These are phyloP conservation scores for Ichneumoninae sp. DNA, from an alignment of 2,888 invertebrate genomes.

Conservation along the genomic window DNA sequence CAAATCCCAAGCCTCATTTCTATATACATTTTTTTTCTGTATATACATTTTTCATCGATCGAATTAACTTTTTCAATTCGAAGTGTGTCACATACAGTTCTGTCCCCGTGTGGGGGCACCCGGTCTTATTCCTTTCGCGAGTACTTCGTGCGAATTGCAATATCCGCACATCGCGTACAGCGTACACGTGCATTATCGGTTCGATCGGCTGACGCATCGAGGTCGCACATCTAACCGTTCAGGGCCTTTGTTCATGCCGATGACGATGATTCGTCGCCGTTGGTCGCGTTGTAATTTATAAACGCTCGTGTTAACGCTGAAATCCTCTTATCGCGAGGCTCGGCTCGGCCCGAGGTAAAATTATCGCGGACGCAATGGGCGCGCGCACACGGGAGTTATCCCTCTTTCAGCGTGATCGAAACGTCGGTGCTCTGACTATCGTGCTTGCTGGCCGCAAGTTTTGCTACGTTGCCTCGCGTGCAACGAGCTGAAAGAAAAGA, in stretches of 20 bases:
- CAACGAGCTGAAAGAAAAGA: conserved; percentile 23
- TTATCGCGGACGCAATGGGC: conserved; percentile 64
- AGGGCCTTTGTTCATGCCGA: conserved; percentile 31
- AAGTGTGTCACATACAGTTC: too few species aligned
- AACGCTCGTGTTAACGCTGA: conserved; percentile 65
- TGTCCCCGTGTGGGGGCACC: too few species aligned
- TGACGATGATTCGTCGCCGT: conserved; percentile 71
- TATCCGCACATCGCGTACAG: background rate
- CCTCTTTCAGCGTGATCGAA: conserved; percentile 20
- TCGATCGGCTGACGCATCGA: conserved; percentile 49
- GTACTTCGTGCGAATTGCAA: background rate
- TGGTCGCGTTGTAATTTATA: conserved; percentile 71
- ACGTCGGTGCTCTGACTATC: conserved; percentile 4
- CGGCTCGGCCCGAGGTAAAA: conserved; percentile 66
- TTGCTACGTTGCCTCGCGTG: conserved; percentile 68
- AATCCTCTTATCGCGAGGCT: conserved; percentile 67
- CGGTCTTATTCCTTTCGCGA: background rate
- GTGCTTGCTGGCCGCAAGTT: conserved; percentile 55
- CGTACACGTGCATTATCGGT: background rate
- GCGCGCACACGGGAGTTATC: conserved; percentile 31
- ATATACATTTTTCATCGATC: too few species aligned
- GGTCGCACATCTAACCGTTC: conserved; percentile 40
- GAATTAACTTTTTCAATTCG: too few species aligned
- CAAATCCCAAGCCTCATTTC: too few species aligned
- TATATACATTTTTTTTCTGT: too few species aligned